Evolutionary conservation across 2,888 invertebrate species (phyloP).

Genomic region (Minunthozetes semirufus): DNA sequence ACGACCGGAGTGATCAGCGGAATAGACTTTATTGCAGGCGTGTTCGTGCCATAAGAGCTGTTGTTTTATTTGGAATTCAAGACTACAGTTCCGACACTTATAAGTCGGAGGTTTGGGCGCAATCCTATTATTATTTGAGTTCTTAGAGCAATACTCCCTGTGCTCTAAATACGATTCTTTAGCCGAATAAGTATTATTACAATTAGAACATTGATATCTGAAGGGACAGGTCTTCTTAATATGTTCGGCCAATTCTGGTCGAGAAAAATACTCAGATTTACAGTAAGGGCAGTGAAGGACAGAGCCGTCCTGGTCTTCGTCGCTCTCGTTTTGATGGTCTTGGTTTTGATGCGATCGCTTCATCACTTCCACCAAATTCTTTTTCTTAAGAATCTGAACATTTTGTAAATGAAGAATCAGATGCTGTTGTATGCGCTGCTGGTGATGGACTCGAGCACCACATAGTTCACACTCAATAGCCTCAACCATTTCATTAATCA

Average conservation of each 20-base stretch:
- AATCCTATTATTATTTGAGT: neutral
- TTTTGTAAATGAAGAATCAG: slow-evolving; percentile 30
- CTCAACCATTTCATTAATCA: neutral
- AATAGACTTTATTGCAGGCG: slow-evolving; percentile 34
- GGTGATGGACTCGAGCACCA: slow-evolving; percentile 2
- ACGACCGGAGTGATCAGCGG: slow-evolving; percentile 26
- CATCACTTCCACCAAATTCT: neutral
- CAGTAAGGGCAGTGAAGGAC: slow-evolving; percentile 33
- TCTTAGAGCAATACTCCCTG: slow-evolving; percentile 9
- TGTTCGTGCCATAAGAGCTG: slow-evolving; percentile 33
- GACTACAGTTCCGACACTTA: slow-evolving; percentile 30
- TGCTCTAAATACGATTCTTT: slow-evolving; percentile 28
- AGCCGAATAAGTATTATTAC: slow-evolving; percentile 21
- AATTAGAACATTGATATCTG: slow-evolving; percentile 26
- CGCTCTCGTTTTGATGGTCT: neutral
- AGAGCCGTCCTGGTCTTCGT: slow-evolving; percentile 6
- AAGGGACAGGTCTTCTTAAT: slow-evolving; percentile 32
- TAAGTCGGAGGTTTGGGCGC: neutral
- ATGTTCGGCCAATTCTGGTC: slow-evolving; percentile 27
- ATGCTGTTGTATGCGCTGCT: slow-evolving; percentile 34
- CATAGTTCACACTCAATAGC: slow-evolving; percentile 30
- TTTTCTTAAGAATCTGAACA: slow-evolving; percentile 3
- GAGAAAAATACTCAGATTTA: slow-evolving; percentile 16
- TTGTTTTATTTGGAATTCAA: slow-evolving; percentile 31
- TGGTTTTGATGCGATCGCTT: neutral